Evolutionary conservation across 37 sponge, comb jelly and placozoan species (phyloP), one percentile per base, ranked within the genome.

Genomic region (Chondrosia reniformis): DNA sequence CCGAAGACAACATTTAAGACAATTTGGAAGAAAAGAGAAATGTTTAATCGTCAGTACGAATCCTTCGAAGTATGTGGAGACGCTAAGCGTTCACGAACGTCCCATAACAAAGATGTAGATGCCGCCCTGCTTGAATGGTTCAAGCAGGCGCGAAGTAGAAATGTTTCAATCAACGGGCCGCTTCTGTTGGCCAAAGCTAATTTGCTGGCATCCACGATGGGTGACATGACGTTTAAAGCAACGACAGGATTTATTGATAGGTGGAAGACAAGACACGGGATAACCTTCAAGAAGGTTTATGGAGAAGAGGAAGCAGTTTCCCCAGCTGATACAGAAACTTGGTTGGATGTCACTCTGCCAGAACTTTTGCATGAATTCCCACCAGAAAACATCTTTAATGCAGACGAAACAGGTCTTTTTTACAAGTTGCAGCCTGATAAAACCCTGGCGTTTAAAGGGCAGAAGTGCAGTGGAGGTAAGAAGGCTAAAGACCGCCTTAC

Each of bases 231-330:
- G 32, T 66, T 66, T 34, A 66, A 66, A 34, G 67, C 67, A 36
- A 66, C 67, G 36, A 34, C 38, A 46, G 75, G 75, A 5, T 74
- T 74, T 44, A 74, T 74, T 52, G 75, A 74, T 74, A 28, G 49
- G 31, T 74, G 75, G 75, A 74, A 74, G 49, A 44, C 52, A 40
- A 46, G 75, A 21, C 75, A 74, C 31, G 75, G 52, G 8, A 74
- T 74, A 46, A 46, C 30, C 24, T 46, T 74, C 52, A 74, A 74
- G 34, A 44, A 74, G 75, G 9, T 74, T 74, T 74, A 32, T 46
- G 75, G 75, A 21, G 75, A 74, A 44, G 46, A 44, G 45, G 30
- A 33, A n/a, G 22, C 45, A 45, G 75, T 74, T 13, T 74, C 49
- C 13, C 52, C 30, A 6, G n/a, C 24, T 5, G 75, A 44, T 74